Conservation (phyloP, 2,888 invertebrate species). For the Entomobrya multifasciata region DNA sequence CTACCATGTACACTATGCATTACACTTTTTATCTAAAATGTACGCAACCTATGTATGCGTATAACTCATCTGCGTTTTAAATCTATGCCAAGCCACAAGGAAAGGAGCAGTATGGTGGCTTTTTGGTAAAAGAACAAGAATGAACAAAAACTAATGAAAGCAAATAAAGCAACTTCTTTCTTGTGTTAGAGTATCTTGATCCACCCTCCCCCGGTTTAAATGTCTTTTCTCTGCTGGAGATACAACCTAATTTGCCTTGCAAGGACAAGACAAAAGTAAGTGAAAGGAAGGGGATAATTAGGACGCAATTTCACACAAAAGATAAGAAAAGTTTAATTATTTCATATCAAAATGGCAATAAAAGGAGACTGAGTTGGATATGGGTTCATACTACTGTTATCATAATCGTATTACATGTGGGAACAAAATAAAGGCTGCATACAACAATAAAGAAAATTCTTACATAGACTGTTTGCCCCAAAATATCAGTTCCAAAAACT, state of each 20-base stretch:
- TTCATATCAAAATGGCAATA: constrained; percentile 60
- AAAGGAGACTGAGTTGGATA: constrained; percentile 34
- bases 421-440: too few species aligned
- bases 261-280: constrained; percentile 68
- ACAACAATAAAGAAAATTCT: too few species aligned
- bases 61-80: too few species aligned
- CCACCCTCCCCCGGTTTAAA: constrained; percentile 47
- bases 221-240: constrained; percentile 62
- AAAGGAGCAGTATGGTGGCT: too few species aligned
- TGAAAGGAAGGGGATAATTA: constrained; percentile 78
- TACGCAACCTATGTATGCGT: too few species aligned
- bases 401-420: too few species aligned
- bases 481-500: too few species aligned
- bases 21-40: too few species aligned
- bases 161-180: constrained; percentile 28
- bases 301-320: constrained; percentile 78
- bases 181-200: constrained; percentile 52
- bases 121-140: too few species aligned
- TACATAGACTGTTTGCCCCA: too few species aligned
- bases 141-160: neutral
- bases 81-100: too few species aligned
- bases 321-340: constrained; percentile 79
- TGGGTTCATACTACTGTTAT: constrained; percentile 39
- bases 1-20: too few species aligned
- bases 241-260: constrained; percentile 68